phyloP scores from a whole-genome alignment of 2,113 vertebrate species.

The Lophius piscatorius region DNA sequence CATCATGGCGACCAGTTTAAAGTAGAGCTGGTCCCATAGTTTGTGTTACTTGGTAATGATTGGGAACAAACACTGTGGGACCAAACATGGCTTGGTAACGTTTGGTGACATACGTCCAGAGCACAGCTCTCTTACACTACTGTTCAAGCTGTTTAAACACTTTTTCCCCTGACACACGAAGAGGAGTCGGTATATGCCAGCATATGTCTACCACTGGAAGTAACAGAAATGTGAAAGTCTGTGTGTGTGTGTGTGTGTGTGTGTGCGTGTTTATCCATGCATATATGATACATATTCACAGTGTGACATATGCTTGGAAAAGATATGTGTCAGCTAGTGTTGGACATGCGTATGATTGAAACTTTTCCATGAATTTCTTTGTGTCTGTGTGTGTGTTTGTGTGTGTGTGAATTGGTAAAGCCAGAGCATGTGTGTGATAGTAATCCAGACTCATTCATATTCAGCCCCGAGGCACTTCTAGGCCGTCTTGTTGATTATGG shows the following conservation, averaged over 20 bases:
- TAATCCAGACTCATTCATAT: conserved; percentile 66
- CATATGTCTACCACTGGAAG: conserved; percentile 38
- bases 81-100: conserved; percentile 27
- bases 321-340: conserved; percentile 46
- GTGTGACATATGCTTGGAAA: conserved; percentile 43
- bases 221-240: conserved; percentile 32
- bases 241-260: background rate
- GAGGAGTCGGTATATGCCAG: conserved; percentile 25
- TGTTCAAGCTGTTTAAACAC: conserved; percentile 24
- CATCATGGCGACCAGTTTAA: background rate
- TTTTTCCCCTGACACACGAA: conserved; percentile 29
- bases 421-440: conserved; percentile 42
- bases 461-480: conserved; percentile 64
- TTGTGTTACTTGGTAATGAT: conserved; percentile 30
- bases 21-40: conserved; percentile 11
- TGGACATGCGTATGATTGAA: conserved; percentile 40
- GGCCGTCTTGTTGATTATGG: conserved; percentile 64
- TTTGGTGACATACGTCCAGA: conserved; percentile 34
- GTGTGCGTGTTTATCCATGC: background rate
- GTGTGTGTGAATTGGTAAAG: conserved; percentile 42
- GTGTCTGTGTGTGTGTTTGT: background rate
- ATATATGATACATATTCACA: conserved; percentile 32
- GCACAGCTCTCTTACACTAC: conserved; percentile 25
- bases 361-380: conserved; percentile 30
- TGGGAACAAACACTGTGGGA: too few species aligned